phyloP scores from a whole-genome alignment of 2,888 invertebrate species.

The Athripsodes cinereus region DNA sequence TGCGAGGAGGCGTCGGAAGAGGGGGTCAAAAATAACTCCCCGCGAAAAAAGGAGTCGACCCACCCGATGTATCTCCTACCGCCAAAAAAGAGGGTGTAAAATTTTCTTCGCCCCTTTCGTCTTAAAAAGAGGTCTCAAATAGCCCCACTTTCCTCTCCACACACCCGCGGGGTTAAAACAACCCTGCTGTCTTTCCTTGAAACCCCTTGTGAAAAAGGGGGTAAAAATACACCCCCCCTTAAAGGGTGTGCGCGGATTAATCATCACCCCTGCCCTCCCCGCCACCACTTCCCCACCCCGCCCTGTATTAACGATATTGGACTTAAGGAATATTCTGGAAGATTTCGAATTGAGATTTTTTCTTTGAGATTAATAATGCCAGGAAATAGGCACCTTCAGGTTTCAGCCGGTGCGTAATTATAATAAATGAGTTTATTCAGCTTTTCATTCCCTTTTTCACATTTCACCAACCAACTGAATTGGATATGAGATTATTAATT shows the following conservation, averaged over 20 bases:
- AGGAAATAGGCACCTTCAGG: constrained; percentile 27
- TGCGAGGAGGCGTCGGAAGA: constrained; percentile 26
- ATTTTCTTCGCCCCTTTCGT: constrained; percentile 21
- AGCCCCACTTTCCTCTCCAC: constrained; percentile 15
- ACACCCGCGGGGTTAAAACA: constrained; percentile 21
- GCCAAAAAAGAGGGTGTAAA: constrained; percentile 25
- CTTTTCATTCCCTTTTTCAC: constrained; percentile 24
- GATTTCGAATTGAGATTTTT: constrained; percentile 28
- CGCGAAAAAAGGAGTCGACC: constrained; percentile 11
- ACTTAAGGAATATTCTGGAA: constrained; percentile 28
- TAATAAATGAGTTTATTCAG: constrained; percentile 27
- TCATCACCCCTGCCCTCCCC: constrained; percentile 25
- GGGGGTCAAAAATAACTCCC: constrained; percentile 23
- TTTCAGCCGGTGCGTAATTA: constrained; percentile 27
- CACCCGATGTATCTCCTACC: constrained; percentile 19
- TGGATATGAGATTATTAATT: constrained; percentile 18
- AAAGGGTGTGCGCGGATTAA: constrained; percentile 28
- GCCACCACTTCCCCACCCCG: constrained; percentile 13
- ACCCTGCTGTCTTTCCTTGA: constrained; percentile 22
- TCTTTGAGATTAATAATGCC: constrained; percentile 27
- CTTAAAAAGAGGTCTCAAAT: constrained; percentile 27
- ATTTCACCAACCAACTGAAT: constrained; percentile 17
- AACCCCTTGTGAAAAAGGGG: constrained; percentile 26
- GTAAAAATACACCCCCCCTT: constrained; percentile 26
- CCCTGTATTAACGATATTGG: constrained; percentile 28